A percentile compares a stretch with the other conserved stretches of the same genome.
Evolutionary conservation across 1,140 invertebrate species (phyloP).

Genomic region (Sycophila sp.): DNA sequence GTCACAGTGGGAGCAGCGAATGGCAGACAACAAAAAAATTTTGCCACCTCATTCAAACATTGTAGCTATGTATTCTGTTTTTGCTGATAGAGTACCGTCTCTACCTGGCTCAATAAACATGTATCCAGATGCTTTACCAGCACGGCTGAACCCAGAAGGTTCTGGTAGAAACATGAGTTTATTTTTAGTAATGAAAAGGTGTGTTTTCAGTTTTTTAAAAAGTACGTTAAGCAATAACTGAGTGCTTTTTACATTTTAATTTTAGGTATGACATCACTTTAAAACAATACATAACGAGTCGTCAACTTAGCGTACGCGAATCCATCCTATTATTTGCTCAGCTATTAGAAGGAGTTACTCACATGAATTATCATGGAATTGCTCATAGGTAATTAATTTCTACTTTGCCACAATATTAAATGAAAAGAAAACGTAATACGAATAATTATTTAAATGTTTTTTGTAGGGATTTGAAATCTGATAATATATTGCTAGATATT

Average conservation of each 20-base stretch:
- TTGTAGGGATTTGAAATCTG: constrained; percentile 83
- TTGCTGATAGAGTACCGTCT: constrained; percentile 80
- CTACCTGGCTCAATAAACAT: constrained; percentile 73
- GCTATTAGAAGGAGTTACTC: constrained; percentile 80
- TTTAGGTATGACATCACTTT: constrained; percentile 75
- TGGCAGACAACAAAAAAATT: constrained; percentile 67
- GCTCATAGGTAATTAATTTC: constrained; percentile 71
- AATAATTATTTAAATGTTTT: not conserved
- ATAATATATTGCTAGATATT: constrained; percentile 82
- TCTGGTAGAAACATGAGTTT: constrained; percentile 89
- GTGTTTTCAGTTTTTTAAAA: no score
- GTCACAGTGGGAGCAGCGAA: constrained; percentile 70
- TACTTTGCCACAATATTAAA: not conserved
- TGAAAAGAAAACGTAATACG: not conserved
- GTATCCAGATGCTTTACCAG: constrained; percentile 85
- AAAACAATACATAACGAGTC: constrained; percentile 71
- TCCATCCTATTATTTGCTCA: constrained; percentile 79
- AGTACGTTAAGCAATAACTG: not conserved
- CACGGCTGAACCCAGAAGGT: constrained; percentile 77
- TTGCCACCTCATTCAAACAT: constrained; percentile 86
- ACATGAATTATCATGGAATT: constrained; percentile 73
- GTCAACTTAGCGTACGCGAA: constrained; percentile 62
- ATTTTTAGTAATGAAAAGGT: constrained; percentile 90
- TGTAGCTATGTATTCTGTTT: constrained; percentile 81
- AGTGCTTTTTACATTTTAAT: constrained; percentile 40